These are phyloP conservation scores for Crambe crambe DNA, from an alignment of 37 sponge, comb jelly and placozoan genomes.

Conservation along the genomic window DNA sequence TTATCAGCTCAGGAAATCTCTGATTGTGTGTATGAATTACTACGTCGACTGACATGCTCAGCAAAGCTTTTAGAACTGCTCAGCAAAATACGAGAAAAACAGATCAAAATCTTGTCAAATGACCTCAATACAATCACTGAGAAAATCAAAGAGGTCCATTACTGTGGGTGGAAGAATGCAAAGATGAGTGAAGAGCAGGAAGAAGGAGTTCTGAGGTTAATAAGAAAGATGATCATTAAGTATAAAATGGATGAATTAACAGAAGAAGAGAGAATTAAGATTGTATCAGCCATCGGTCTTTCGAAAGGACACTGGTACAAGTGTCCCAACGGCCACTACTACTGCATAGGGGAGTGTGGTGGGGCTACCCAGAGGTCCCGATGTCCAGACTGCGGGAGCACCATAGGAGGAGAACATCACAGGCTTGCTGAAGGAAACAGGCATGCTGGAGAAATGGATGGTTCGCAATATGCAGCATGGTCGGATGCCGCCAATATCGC, in stretches of 20 bases:
- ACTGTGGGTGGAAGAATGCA: background rate
- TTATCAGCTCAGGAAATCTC: conserved; percentile 46
- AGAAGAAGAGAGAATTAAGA: conserved; percentile 55
- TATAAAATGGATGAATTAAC: conserved; percentile 63
- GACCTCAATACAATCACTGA: background rate
- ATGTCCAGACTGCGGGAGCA: conserved; percentile 85
- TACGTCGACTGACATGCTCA: conserved; percentile 25
- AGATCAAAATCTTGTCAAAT: background rate
- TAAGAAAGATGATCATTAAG: conserved; percentile 22
- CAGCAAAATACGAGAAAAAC: conserved; percentile 1
- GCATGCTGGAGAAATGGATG: conserved; percentile 87
- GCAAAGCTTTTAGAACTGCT: conserved; percentile 17
- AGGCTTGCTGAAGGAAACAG: conserved; percentile 48
- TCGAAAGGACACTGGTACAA: conserved; percentile 86
- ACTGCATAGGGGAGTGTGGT: conserved; percentile 93
- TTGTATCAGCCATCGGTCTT: conserved; percentile 84
- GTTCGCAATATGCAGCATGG: conserved; percentile 71
- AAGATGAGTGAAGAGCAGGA: conserved; percentile 34
- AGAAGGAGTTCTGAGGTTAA: background rate
- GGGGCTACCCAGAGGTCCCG: conserved; percentile 68
- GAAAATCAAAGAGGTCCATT: background rate
- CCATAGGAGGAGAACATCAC: conserved; percentile 82
- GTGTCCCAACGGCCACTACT: conserved; percentile 87
- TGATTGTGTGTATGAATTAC: conserved; percentile 59
- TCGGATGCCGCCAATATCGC: conserved; percentile 67